Evolutionary conservation across 1,140 invertebrate genomes (phyloP).

Genomic region (Ceratina japonica): DNA sequence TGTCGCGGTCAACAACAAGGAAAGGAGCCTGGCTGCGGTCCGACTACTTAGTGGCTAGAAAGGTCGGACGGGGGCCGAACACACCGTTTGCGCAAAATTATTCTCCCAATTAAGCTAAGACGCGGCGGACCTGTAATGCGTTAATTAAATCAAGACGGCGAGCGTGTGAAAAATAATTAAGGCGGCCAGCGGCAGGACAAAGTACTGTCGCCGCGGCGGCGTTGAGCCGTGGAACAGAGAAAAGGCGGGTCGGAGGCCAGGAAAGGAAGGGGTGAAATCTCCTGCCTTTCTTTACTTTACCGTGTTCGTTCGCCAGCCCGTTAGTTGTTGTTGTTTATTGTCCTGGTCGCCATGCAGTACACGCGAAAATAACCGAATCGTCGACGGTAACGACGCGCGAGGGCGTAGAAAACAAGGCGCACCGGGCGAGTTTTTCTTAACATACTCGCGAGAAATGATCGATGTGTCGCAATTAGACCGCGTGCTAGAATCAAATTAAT

Average conservation of each 20-base stretch:
- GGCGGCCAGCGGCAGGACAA: constrained; percentile 41
- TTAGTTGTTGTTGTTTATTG: constrained; percentile 35
- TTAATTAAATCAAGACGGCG: constrained; percentile 52
- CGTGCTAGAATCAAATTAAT: constrained; percentile 50
- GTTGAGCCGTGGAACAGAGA: constrained; percentile 16
- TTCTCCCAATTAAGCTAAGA: constrained; percentile 48
- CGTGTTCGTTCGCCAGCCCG: constrained; percentile 11
- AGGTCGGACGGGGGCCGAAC: constrained; percentile 14
- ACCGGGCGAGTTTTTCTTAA: constrained; percentile 16
- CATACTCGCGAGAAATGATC: constrained; percentile 30
- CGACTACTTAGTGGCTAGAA: constrained; percentile 44
- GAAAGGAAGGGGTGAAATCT: constrained; percentile 10
- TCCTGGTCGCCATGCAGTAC: background rate
- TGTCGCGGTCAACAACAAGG: background rate
- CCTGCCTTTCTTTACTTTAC: constrained; percentile 4
- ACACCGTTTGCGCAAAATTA: constrained; percentile 21
- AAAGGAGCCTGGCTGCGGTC: background rate
- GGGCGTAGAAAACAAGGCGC: background rate
- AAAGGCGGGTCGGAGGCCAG: background rate
- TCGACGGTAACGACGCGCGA: background rate
- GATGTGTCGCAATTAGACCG: constrained; percentile 41
- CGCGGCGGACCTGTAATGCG: constrained; percentile 35
- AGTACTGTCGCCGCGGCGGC: constrained; percentile 25
- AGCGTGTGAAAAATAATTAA: constrained; percentile 56
- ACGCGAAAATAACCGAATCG: constrained; percentile 26